phyloP scores from a whole-genome alignment of 2,113 vertebrate species.

The Penelope pileata region DNA sequence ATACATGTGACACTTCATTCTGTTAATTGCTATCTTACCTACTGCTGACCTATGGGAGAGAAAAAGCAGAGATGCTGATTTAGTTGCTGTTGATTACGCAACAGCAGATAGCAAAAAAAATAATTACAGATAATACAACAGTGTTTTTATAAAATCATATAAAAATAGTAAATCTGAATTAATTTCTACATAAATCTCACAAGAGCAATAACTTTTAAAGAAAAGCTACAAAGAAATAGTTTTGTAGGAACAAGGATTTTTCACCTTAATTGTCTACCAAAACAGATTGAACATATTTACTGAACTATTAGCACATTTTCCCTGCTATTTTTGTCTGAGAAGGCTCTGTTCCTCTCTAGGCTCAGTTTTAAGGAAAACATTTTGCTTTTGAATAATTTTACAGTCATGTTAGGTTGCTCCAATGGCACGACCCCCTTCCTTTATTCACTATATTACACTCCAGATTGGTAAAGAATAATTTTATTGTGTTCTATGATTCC shows the following conservation, averaged over 20 bases:
- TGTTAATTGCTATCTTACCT: not conserved
- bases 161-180: constrained; percentile 34
- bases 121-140: not conserved
- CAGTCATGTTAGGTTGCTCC: not conserved
- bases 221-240: not conserved
- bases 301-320: not conserved
- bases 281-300: not conserved
- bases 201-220: not conserved
- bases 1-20: not conserved
- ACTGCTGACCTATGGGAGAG: not conserved
- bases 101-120: not conserved
- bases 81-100: not conserved
- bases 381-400: constrained; percentile 13
- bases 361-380: not conserved
- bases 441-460: not conserved
- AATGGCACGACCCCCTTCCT: not conserved
- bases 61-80: not conserved
- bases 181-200: not conserved
- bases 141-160: not conserved
- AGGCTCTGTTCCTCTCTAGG: not conserved
- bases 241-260: constrained; percentile 14
- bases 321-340: constrained; percentile 13
- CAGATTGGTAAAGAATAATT: not conserved
- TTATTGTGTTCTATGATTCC: not conserved
- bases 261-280: not conserved